These are phyloP conservation scores for Daubentonia madagascariensis DNA, from an alignment of 2,113 vertebrate species.

Conservation along the genomic window DNA sequence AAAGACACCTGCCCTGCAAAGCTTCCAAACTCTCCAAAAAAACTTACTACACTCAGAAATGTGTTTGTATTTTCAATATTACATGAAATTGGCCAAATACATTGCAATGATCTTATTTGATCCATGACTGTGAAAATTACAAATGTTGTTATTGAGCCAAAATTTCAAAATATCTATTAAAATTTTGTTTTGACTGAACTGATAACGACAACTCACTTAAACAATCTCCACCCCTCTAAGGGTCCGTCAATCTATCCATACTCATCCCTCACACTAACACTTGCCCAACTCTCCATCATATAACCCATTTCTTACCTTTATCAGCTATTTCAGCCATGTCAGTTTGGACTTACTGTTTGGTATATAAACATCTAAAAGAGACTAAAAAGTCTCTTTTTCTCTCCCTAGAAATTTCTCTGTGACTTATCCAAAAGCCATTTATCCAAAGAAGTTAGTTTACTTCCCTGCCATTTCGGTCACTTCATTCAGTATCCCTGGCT, in stretches of 20 bases:
- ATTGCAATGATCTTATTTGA: not conserved
- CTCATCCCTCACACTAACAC: not conserved
- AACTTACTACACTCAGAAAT: not conserved
- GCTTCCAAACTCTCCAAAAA: not conserved
- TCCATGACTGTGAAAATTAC: not conserved
- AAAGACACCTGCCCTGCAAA: not conserved
- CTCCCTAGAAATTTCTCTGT: not conserved
- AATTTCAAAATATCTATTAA: not conserved
- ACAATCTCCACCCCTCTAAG: not conserved
- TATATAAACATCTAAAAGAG: not conserved
- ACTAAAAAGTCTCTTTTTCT: not conserved
- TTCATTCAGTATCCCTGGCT: not conserved
- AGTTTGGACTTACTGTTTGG: not conserved
- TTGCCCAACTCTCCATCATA: not conserved
- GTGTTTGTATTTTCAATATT: not conserved
- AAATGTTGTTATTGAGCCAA: not conserved
- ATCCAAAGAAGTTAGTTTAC: not conserved
- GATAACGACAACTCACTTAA: not conserved
- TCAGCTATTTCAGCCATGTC: not conserved
- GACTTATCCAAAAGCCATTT: not conserved
- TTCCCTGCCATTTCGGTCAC: not conserved
- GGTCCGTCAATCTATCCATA: not conserved
- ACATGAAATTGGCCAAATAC: not conserved
- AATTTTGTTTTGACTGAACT: not conserved
- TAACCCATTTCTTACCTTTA: not conserved